Percentiles rank a stretch among this genome's conserved stretches.
phyloP scores from a whole-genome alignment of 2,797 vertebrate species.

The Pseudochirops corinnae region DNA sequence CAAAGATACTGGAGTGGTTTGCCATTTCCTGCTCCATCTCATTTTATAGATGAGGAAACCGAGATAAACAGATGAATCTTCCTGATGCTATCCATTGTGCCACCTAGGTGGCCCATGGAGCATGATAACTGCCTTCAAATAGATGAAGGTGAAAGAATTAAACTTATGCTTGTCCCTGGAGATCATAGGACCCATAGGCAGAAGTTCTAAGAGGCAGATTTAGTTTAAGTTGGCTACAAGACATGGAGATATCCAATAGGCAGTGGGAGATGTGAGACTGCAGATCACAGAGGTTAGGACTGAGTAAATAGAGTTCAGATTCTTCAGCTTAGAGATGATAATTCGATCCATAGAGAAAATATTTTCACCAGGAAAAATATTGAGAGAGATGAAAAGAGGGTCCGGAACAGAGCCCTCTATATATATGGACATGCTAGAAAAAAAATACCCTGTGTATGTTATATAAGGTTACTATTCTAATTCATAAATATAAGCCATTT shows the following conservation, averaged over 20 bases:
- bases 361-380: not conserved
- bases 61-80: not conserved
- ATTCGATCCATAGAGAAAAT: not conserved
- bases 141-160: not conserved
- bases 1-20: not conserved
- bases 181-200: not conserved
- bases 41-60: not conserved
- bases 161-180: not conserved
- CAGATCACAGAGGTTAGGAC: not conserved
- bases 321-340: not conserved
- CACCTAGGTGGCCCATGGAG: accelerated
- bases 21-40: not conserved
- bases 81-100: not conserved
- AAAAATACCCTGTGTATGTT: not conserved
- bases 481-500: not conserved
- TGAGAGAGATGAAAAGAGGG: not conserved
- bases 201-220: not conserved
- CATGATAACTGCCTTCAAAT: not conserved
- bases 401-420: not conserved
- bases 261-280: not conserved
- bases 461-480: not conserved
- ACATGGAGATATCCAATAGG: not conserved
- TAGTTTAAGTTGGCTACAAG: not conserved
- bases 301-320: not conserved
- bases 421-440: not conserved